Evolutionary conservation across 1,140 invertebrate species (phyloP).

Genomic region (Bombus sibiricus): DNA sequence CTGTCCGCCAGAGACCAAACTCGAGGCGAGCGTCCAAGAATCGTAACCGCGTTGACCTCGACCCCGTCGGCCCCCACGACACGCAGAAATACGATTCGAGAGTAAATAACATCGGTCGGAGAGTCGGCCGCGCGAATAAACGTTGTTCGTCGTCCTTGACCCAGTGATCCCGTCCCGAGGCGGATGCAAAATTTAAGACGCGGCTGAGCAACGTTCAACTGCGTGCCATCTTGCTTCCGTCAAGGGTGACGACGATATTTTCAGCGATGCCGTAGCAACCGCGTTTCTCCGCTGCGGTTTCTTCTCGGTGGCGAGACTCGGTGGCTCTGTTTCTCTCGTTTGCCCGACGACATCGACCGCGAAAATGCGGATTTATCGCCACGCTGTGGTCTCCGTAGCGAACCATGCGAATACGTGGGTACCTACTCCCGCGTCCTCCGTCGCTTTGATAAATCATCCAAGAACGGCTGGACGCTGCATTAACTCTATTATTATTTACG

Average conservation of each 20-base stretch:
- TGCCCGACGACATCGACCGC: neutral
- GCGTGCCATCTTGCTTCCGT: neutral
- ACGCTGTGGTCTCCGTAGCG: neutral
- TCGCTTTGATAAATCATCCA: conserved; percentile 53
- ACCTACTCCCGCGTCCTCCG: neutral
- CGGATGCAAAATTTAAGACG: conserved; percentile 39
- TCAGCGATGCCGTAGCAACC: neutral
- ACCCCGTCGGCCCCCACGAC: conserved; percentile 16
- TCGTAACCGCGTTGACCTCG: conserved; percentile 22
- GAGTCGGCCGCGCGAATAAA: neutral
- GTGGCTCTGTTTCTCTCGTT: neutral
- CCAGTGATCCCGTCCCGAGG: conserved; percentile 30
- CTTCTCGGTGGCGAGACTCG: neutral
- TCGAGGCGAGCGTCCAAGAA: neutral
- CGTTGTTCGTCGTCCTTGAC: conserved; percentile 23
- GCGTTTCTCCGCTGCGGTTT: neutral
- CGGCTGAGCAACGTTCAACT: neutral
- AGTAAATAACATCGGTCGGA: conserved; percentile 29
- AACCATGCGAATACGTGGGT: no score
- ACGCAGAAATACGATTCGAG: conserved; percentile 23
- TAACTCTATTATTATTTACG: conserved; percentile 66
- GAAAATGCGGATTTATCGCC: conserved; percentile 40
- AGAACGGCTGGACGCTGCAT: conserved; percentile 27
- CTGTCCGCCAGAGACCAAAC: neutral
- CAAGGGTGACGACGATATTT: neutral